These are phyloP conservation scores for Saguinus imperator DNA, from an alignment of 2,113 vertebrate species.

Conservation along the genomic window DNA sequence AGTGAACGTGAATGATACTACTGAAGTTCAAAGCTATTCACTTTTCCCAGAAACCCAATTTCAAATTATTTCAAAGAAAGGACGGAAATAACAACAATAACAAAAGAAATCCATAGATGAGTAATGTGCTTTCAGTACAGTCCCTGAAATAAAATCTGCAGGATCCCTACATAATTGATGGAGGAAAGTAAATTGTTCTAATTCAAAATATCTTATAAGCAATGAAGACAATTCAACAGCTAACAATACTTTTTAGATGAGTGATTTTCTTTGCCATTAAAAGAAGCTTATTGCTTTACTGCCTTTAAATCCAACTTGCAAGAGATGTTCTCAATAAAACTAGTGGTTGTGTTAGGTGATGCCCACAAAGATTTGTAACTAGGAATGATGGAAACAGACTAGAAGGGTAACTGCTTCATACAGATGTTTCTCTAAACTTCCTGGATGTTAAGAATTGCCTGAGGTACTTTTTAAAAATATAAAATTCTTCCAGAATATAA, in stretches of 20 bases:
- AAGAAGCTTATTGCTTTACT: conserved; percentile 27
- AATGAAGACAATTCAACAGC: conserved; percentile 36
- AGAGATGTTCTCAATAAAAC: conserved; percentile 4
- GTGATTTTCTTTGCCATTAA: conserved; percentile 45
- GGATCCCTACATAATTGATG: background rate
- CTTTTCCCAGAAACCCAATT: background rate
- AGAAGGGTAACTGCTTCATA: background rate
- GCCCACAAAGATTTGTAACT: background rate
- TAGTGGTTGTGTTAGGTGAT: background rate
- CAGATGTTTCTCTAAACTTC: background rate
- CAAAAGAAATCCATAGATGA: background rate
- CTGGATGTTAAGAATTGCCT: background rate
- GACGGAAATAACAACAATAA: background rate
- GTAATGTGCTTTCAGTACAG: background rate
- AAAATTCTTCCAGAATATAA: background rate
- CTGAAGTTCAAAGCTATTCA: background rate
- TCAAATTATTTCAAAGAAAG: background rate
- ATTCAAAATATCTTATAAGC: conserved; percentile 47
- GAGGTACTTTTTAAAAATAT: background rate
- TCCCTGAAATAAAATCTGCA: background rate
- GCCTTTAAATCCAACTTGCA: conserved; percentile 19
- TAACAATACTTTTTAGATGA: conserved; percentile 21
- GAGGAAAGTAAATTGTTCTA: conserved; percentile 30
- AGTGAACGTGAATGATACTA: background rate
- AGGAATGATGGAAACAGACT: background rate